Percentiles rank a stretch among this genome's conserved stretches.
Conservation (phyloP, 1,140 invertebrate species). For the Drosophila bocki region DNA sequence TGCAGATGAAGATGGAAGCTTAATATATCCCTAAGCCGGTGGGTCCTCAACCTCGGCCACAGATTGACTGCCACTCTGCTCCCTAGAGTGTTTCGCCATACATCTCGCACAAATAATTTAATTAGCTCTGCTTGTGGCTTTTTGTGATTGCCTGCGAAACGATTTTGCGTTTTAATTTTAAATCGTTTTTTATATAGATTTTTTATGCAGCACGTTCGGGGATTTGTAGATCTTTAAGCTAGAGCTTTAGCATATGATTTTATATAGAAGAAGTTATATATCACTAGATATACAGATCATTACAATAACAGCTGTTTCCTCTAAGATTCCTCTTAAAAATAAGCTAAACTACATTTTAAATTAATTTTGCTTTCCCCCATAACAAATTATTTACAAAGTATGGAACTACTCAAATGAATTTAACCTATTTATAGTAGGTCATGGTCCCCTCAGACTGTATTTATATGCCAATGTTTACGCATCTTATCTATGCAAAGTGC, state of each 20-base stretch:
- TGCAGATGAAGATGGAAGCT: slow-evolving; percentile 21
- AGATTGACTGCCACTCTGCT: not conserved
- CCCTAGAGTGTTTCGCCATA: slow-evolving; percentile 13
- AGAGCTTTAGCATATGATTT: not conserved
- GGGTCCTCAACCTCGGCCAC: slow-evolving; percentile 16
- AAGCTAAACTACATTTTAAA: not conserved
- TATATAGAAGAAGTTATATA: too few relatives aligned
- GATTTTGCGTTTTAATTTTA: slow-evolving; percentile 54
- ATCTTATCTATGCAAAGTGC: slow-evolving; percentile 22
- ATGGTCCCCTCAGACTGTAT: not conserved
- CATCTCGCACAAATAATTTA: slow-evolving; percentile 65
- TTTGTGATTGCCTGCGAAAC: slow-evolving; percentile 57
- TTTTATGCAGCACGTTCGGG: slow-evolving; percentile 24
- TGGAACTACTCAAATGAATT: not conserved
- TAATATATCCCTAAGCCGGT: slow-evolving; percentile 25
- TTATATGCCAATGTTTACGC: slow-evolving; percentile 14
- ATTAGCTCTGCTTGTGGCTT: slow-evolving; percentile 76
- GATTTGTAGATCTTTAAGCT: not conserved
- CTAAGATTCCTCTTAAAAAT: not conserved
- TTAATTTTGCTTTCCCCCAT: not conserved
- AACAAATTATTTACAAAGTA: not conserved
- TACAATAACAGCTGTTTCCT: too few relatives aligned
- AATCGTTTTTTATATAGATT: slow-evolving; percentile 43
- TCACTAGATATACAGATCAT: too few relatives aligned
- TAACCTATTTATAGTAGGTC: slow-evolving; percentile 3